Percentiles rank a stretch among this genome's conserved stretches.
phyloP scores from a whole-genome alignment of 2,113 vertebrate genomes.

The Benitochromis conjunctus region DNA sequence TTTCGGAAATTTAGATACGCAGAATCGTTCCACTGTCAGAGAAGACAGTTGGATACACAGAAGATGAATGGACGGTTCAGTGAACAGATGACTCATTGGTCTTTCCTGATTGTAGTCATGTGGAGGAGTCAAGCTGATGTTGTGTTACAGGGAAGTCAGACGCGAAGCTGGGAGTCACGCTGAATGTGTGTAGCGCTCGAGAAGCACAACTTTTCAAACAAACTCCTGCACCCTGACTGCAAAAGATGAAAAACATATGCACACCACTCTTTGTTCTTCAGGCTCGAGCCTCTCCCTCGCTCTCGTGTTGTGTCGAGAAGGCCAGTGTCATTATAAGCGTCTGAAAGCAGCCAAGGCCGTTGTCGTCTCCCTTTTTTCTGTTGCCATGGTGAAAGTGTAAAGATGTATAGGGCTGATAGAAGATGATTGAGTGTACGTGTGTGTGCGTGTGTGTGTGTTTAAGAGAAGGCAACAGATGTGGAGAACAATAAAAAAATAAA shows the following conservation, averaged over 20 bases:
- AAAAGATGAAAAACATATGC: background rate
- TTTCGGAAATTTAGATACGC: background rate
- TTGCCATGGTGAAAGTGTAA: constrained; percentile 66
- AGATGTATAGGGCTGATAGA: constrained; percentile 26
- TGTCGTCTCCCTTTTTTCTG: constrained; percentile 9
- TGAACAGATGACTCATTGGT: background rate
- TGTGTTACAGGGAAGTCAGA: background rate
- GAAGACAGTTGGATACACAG: background rate
- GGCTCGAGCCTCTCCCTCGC: background rate
- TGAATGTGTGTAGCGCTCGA: background rate
- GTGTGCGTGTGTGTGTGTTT: background rate
- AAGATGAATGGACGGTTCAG: background rate
- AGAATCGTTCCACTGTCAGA: background rate
- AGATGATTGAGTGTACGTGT: background rate
- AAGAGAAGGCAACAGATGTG: background rate
- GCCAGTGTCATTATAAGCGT: constrained; percentile 26
- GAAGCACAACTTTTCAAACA: constrained; percentile 4
- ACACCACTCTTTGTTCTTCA: constrained; percentile 17
- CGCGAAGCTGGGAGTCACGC: background rate
- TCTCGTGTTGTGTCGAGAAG: constrained; percentile 31
- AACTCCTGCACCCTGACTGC: background rate
- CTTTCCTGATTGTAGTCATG: background rate
- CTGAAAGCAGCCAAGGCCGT: constrained; percentile 48
- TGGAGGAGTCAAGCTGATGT: background rate
- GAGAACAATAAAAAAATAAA: background rate